phyloP scores from a whole-genome alignment of 2,797 vertebrate species.

The Podarcis lilfordi region DNA sequence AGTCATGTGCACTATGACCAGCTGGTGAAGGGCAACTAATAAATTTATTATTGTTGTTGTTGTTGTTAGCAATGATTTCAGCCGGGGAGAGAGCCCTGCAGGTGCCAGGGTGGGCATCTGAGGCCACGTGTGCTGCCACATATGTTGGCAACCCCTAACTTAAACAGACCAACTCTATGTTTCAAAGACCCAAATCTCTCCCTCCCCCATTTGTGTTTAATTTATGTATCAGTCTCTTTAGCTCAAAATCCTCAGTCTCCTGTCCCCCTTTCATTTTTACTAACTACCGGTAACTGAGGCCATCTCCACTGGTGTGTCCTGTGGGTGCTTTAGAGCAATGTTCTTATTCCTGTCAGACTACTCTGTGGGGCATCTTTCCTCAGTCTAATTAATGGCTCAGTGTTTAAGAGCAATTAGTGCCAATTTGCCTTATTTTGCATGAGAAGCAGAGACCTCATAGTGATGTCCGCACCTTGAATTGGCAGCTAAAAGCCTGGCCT shows the following conservation, averaged over 20 bases:
- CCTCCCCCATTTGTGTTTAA: not conserved
- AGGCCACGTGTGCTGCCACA: too few relatives aligned
- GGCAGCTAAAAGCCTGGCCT: not conserved
- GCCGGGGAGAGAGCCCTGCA: too few relatives aligned
- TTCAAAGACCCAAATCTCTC: not conserved
- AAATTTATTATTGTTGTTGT: too few relatives aligned
- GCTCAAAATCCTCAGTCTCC: not conserved
- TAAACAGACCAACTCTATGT: not conserved
- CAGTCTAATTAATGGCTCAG: conserved; percentile 5
- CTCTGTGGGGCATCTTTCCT: not conserved
- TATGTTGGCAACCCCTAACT: too few relatives aligned
- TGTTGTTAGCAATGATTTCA: too few relatives aligned
- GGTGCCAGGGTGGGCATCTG: too few relatives aligned
- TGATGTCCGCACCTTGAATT: not conserved
- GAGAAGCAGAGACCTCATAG: not conserved
- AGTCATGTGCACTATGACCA: conserved; percentile 4
- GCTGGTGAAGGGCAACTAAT: too few relatives aligned
- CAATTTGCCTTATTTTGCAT: conserved; percentile 15
- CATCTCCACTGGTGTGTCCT: not conserved
- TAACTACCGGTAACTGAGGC: not conserved
- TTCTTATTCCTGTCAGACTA: conserved; percentile 11
- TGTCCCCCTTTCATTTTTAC: not conserved
- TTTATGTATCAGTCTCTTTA: not conserved
- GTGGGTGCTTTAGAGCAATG: not conserved
- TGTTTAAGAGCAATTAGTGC: not conserved